Conservation (phyloP, 2,888 invertebrate species). For the Trisateles emortualis region DNA sequence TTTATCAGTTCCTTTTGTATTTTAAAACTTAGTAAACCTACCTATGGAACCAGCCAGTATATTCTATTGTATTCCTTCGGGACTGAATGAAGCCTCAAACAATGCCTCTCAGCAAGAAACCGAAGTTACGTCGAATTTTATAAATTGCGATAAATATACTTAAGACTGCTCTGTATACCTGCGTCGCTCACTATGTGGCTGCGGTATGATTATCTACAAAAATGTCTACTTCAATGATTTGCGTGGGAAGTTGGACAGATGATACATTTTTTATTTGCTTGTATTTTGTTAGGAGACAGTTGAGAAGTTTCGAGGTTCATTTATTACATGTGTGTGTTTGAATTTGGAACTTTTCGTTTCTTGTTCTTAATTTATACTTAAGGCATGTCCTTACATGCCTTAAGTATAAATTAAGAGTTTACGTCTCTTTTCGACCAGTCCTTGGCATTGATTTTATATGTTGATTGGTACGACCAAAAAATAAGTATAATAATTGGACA, state of each 20-base stretch:
- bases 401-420: no score
- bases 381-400: neutral
- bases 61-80: constrained; percentile 6
- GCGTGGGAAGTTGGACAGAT: constrained; percentile 31
- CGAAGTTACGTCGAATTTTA: neutral
- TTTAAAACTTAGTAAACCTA: constrained; percentile 5
- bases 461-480: no score
- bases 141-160: neutral
- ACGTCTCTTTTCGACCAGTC: no score
- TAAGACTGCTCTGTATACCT: constrained; percentile 1
- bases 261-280: constrained; percentile 12
- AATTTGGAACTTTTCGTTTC: neutral
- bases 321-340: neutral
- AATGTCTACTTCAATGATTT: constrained; percentile 24
- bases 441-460: no score
- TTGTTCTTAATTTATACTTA: neutral
- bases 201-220: constrained; percentile 14
- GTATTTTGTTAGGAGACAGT: constrained; percentile 15
- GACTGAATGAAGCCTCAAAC: constrained; percentile 1
- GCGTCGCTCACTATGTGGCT: neutral
- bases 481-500: no score
- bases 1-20: constrained; percentile 6
- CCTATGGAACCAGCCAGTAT: neutral
- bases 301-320: constrained; percentile 5
- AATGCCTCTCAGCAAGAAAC: constrained; percentile 6